Base-by-base conservation (phyloP, 2,797 vertebrate genomes). In the Siniperca obscura region DNA sequence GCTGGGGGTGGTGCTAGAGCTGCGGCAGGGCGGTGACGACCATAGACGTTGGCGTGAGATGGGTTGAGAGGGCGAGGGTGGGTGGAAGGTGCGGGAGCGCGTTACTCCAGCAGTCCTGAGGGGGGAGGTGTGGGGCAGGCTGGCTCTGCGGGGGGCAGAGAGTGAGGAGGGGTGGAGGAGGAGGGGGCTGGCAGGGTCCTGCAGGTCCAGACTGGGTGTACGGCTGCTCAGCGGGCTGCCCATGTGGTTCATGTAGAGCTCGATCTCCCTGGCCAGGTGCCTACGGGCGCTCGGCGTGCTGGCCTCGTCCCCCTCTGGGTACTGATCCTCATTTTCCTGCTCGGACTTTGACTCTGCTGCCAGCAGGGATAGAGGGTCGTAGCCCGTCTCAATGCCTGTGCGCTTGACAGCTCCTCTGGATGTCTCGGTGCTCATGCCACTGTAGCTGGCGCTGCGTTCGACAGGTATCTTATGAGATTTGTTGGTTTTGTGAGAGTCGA, bases 221-320 rank as follows among this genome's bases (percentile, higher is more conserved):
- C 97, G 96, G 86, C 97, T 98, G 72, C 96, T 95, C 94, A 97
- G 92, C 1, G 97, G 97, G 81, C 97, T 98, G 87, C 95, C 97
- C 95, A 98, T 96, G 78, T 97, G 96, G 89, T 96, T 97, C 97
- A 99, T 98, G 88, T 99, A 99, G 91, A 97, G 96, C 70, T 97
- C 97, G 17, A 99, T 98, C 94, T 99, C 98, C 86, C 96, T 94
- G 70, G 98, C 98, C 81, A 99, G 94, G 87, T 98, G 95, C 48
- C 97, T 90, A 22, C 89, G 93, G 65, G 74, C 38, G 3, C 81
- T 83, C 0, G 79, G 82, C 1, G 87, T 85, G 69, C 80, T 52
- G 11, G 9, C 36, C 46, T 87, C 90, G 0, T 86, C 88, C 0
- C 91, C 95, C 0, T 96, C 96, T 0, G 75, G 65, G 52, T 95